phyloP scores from a whole-genome alignment of 1,140 invertebrate genomes.

The Meloidogyne chitwoodi region DNA sequence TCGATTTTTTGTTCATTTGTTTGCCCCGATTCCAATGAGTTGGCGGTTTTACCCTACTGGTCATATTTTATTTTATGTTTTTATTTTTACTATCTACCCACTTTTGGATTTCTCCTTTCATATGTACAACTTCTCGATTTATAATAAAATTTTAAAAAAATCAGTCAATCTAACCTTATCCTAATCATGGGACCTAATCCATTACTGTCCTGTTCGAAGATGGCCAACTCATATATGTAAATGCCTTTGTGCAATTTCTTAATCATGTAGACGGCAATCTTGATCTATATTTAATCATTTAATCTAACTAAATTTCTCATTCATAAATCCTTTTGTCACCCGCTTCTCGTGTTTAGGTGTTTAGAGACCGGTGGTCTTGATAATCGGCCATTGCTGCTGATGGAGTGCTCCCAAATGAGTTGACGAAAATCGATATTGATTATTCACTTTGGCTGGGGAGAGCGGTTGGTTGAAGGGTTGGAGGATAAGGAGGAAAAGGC shows the following conservation, averaged over 20 bases:
- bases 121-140: too few species aligned
- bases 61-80: too few species aligned
- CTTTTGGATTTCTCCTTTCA: too few species aligned
- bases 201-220: too few species aligned
- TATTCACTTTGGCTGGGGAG: conserved; percentile 10
- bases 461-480: conserved; percentile 2
- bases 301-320: background rate
- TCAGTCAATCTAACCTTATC: too few species aligned
- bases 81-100: too few species aligned
- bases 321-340: background rate
- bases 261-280: background rate
- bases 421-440: conserved; percentile 24
- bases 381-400: background rate
- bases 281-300: background rate
- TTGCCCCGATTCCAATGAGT: background rate
- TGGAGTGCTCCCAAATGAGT: background rate
- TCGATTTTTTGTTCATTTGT: background rate
- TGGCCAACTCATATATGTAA: too few species aligned
- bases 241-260: background rate
- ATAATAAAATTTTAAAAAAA: too few species aligned
- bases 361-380: background rate
- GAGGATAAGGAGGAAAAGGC: conserved; percentile 2
- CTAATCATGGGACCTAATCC: too few species aligned
- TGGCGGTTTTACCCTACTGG: too few species aligned
- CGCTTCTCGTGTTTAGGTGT: background rate